phyloP scores from a whole-genome alignment of 2,888 invertebrate species.

The Synergus japonicus region DNA sequence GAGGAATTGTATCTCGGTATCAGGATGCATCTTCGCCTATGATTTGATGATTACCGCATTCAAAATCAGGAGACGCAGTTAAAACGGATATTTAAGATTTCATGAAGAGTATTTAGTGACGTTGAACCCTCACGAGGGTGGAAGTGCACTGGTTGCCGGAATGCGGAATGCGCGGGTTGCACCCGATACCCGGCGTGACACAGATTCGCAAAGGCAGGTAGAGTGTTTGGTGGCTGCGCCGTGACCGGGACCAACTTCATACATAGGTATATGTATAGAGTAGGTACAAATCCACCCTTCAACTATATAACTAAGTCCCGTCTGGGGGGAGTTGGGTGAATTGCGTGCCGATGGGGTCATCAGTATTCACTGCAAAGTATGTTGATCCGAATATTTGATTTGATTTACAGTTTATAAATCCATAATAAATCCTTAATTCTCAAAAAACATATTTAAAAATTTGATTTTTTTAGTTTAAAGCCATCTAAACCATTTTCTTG shows the following conservation, averaged over 20 bases:
- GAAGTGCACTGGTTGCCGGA: constrained; percentile 58
- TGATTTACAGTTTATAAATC: background rate
- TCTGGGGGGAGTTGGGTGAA: constrained; percentile 33
- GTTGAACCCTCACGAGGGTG: constrained; percentile 52
- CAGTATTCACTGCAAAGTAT: background rate
- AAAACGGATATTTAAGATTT: constrained; percentile 31
- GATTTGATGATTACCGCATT: background rate
- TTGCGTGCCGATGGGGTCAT: constrained; percentile 47
- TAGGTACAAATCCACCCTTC: background rate
- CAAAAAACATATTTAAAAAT: too few relatives aligned
- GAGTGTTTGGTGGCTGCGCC: constrained; percentile 61
- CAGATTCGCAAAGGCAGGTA: constrained; percentile 61
- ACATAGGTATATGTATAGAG: constrained; percentile 13
- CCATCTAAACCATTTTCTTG: too few relatives aligned
- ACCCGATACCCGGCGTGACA: constrained; percentile 64
- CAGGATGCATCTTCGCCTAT: background rate
- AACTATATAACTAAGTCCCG: constrained; percentile 6
- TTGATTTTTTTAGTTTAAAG: too few relatives aligned
- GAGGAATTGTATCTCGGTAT: background rate
- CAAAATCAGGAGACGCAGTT: background rate
- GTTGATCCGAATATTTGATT: background rate
- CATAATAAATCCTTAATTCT: background rate
- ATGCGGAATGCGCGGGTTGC: constrained; percentile 46
- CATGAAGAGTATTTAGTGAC: background rate
- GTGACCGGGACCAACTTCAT: constrained; percentile 57